Evolutionary conservation across 1,140 invertebrate species (phyloP), one percentile per base, ranked within the genome.

Genomic region (Drosophila bifasciata): DNA sequence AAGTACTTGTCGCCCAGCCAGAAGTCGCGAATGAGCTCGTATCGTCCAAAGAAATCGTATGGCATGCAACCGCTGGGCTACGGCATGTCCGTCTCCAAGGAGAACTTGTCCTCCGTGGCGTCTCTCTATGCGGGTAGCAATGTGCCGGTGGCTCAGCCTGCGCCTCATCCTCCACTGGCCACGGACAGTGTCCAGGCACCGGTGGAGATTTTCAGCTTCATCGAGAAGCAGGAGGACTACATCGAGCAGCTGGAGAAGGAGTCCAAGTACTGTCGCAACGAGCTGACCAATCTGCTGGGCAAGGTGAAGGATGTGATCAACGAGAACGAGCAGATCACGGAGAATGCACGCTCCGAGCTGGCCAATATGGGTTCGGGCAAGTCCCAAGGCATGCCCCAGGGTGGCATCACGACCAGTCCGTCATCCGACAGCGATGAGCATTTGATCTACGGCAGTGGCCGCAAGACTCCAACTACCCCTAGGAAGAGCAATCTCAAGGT

Each of bases 241-340:
- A 97, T 97, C 25, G 95, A 96, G 52, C 96, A 97, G 79, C 76
- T 97, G 16, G 96, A 97, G 90, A 94, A 95, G 70, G 96, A 97
- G 91, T 96, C 95, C 44, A 95, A 94, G 71, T 96, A 95, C 86
- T 96, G 95, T 84, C 93, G 95, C 92, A 95, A 95, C 41, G 95
- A 97, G 90, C 86, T 97, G 5, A 94, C 94, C 62, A 94, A 94
- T 81, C 92, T 97, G 11, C 90, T 97, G 11, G 93, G 94, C 1
- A 96, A 96, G 93, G 96, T 97, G 1, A 95, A 95, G 90, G 95
- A 96, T 85, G 95, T 96, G 2, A 95, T 97, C 70, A 94, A 94
- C 2, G 96, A 97, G 92, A 97, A 97, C 76, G 95, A 96, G 80
- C 93, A 94, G 40, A 90, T 97, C 0, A 95, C 96, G 73, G 95